phyloP scores from a whole-genome alignment of 2,113 vertebrate species.

The Sebastes fasciatus region DNA sequence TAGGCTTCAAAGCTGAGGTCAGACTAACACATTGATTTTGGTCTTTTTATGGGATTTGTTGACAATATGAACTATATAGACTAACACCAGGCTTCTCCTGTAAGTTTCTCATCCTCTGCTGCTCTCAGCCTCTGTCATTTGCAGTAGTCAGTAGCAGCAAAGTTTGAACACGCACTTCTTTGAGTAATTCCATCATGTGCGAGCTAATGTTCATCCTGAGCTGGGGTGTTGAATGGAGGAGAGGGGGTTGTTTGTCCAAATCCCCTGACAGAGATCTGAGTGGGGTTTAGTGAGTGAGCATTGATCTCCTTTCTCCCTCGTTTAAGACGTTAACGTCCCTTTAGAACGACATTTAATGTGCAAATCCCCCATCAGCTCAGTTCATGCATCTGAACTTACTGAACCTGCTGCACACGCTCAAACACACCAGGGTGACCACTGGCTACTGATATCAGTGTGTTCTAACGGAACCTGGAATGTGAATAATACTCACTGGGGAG shows the following conservation, averaged over 20 bases:
- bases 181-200: not conserved
- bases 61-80: too few relatives aligned
- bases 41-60: too few relatives aligned
- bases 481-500: not conserved
- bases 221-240: not conserved
- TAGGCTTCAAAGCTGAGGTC: not conserved
- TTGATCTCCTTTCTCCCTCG: not conserved
- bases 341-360: slow-evolving; percentile 3
- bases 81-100: not conserved
- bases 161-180: not conserved
- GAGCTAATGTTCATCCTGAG: not conserved
- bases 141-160: not conserved
- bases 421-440: not conserved
- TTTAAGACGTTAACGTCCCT: slow-evolving; percentile 26
- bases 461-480: not conserved
- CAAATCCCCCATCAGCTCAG: slow-evolving; percentile 14
- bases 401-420: slow-evolving; percentile 4
- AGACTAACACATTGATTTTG: not conserved
- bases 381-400: slow-evolving; percentile 7
- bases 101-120: not conserved
- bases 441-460: not conserved
- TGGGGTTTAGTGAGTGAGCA: slow-evolving; percentile 11
- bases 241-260: not conserved
- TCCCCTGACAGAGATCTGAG: slow-evolving; percentile 10
- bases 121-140: not conserved